Conservation (phyloP, 2,888 invertebrate genomes). For the Drosophila nr. perissopoda region DNA sequence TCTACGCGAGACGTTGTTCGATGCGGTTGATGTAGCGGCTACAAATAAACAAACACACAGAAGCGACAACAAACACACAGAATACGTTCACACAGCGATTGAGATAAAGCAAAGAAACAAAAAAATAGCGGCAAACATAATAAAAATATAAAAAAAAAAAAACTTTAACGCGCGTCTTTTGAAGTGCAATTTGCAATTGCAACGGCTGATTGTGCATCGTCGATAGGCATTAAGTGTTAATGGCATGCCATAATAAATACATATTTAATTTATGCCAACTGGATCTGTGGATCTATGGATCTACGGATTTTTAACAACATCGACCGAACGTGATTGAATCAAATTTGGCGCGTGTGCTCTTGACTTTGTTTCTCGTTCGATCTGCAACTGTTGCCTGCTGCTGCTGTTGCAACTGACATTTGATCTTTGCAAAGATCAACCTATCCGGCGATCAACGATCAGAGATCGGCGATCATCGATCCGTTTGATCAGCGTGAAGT, state of each 20-base stretch:
- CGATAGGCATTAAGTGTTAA: conserved; percentile 70
- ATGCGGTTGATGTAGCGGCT: conserved; percentile 75
- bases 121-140: conserved; percentile 18
- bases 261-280: conserved; percentile 73
- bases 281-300: conserved; percentile 22
- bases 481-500: conserved; percentile 32
- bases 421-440: conserved; percentile 71
- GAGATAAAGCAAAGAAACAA: conserved; percentile 21
- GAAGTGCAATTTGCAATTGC: conserved; percentile 50
- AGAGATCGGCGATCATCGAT: conserved; percentile 3
- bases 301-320: conserved; percentile 21
- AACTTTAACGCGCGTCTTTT: conserved; percentile 51
- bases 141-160: not conserved
- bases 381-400: not conserved
- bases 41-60: conserved; percentile 7
- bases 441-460: conserved; percentile 26
- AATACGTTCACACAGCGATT: conserved; percentile 11
- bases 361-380: conserved; percentile 69
- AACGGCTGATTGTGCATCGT: conserved; percentile 29
- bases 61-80: conserved; percentile 7
- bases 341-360: conserved; percentile 73
- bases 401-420: conserved; percentile 55
- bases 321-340: conserved; percentile 54
- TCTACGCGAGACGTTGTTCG: conserved; percentile 76
- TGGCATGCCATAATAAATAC: conserved; percentile 60